Conservation (phyloP, 2,888 invertebrate species). For the Teleiodes luculella region DNA sequence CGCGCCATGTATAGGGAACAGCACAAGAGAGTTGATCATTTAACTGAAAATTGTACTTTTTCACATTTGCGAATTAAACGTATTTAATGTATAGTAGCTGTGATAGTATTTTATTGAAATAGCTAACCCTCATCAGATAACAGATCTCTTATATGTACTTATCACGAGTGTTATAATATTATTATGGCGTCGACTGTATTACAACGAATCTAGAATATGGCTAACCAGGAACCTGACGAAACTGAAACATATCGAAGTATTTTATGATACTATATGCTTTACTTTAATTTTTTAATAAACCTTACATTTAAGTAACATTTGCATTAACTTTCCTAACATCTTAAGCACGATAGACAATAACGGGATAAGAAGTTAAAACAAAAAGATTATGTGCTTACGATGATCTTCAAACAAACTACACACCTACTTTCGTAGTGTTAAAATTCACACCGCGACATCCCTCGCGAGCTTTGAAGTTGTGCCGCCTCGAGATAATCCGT, state of each 20-base stretch:
- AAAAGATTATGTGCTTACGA: constrained; percentile 35
- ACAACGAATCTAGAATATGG: too few species aligned
- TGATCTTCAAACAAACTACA: constrained; percentile 19
- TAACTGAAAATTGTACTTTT: too few species aligned
- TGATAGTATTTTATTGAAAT: too few species aligned
- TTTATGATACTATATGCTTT: too few species aligned
- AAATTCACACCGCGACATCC: constrained; percentile 49
- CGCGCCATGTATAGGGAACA: background rate
- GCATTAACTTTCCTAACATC: constrained; percentile 3
- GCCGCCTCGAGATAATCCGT: constrained; percentile 47
- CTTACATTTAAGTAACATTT: background rate
- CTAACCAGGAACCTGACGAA: too few species aligned
- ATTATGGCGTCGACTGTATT: too few species aligned
- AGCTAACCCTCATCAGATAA: too few species aligned
- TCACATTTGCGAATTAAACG: too few species aligned
- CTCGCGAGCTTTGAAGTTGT: constrained; percentile 49
- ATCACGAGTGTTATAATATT: too few species aligned
- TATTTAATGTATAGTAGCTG: too few species aligned
- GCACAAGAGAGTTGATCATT: background rate
- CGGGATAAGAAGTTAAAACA: constrained; percentile 22
- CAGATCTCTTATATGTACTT: too few species aligned
- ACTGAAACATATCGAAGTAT: too few species aligned
- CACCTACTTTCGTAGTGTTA: constrained; percentile 29
- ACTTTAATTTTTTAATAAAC: background rate
- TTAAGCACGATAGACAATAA: constrained; percentile 7